phyloP scores from a whole-genome alignment of 2,888 invertebrate species.

The Synanthedon tipuliformis region DNA sequence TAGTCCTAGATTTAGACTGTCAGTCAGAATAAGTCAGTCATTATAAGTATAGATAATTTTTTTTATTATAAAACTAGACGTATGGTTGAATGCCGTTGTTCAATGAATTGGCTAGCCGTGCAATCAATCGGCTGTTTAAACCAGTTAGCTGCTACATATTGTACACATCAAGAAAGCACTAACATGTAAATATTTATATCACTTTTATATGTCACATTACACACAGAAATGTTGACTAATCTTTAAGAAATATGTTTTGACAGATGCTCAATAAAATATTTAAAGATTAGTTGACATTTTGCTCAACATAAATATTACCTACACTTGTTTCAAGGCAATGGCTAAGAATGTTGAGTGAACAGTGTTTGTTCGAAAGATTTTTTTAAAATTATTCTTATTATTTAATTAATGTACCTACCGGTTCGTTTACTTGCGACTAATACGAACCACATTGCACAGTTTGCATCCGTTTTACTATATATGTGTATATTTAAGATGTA shows the following conservation, averaged over 20 bases:
- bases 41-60: no score
- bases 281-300: constrained; percentile 35
- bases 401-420: constrained; percentile 12
- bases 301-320: constrained; percentile 8
- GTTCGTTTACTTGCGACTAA: constrained; percentile 36
- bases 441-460: constrained; percentile 31
- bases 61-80: no score
- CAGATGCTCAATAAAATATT: constrained; percentile 1
- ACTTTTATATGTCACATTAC: not conserved
- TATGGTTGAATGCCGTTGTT: no score
- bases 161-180: not conserved
- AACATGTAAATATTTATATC: not conserved
- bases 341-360: constrained; percentile 66
- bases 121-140: no score
- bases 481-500: not conserved
- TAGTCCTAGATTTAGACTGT: no score
- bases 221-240: not conserved
- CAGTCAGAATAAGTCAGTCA: no score
- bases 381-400: constrained; percentile 10
- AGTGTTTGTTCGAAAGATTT: constrained; percentile 32
- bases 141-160: constrained; percentile 17
- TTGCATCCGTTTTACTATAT: constrained; percentile 7
- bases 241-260: not conserved
- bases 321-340: constrained; percentile 10
- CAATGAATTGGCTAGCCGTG: no score